These are phyloP conservation scores for Labeo calbasu DNA, from an alignment of 2,797 vertebrate genomes.

Conservation along the genomic window DNA sequence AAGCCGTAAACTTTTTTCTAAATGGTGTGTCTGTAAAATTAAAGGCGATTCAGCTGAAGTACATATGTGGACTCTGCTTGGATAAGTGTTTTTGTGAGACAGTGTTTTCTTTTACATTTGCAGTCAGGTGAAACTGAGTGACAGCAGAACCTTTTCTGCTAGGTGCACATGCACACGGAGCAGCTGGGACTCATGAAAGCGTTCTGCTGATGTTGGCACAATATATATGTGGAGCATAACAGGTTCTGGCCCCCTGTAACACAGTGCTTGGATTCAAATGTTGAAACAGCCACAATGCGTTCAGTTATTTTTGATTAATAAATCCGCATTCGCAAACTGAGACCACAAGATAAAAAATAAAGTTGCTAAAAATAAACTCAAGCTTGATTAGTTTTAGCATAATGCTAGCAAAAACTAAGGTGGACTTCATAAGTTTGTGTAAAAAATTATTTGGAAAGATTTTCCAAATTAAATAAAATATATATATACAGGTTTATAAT, in stretches of 20 bases:
- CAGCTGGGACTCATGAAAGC: conserved; percentile 26
- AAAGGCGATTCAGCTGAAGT: not conserved
- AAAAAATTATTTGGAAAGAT: not conserved
- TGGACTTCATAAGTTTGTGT: not conserved
- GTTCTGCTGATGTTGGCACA: conserved; percentile 43
- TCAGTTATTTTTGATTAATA: not conserved
- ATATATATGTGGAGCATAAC: conserved; percentile 23
- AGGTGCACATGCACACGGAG: conserved; percentile 4
- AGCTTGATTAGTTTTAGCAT: not conserved
- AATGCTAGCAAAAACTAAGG: not conserved
- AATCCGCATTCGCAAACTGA: not conserved
- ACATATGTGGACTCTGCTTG: not conserved
- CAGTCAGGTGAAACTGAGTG: conserved; percentile 32
- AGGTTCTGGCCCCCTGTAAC: not conserved
- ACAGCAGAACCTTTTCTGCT: conserved; percentile 25
- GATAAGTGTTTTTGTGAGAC: conserved; percentile 4
- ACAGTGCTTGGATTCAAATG: conserved; percentile 20
- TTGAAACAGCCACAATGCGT: not conserved
- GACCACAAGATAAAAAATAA: not conserved
- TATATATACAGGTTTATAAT: not conserved
- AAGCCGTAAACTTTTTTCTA: not conserved
- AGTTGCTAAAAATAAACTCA: not conserved
- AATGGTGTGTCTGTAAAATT: not conserved
- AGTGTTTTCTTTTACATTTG: conserved; percentile 11
- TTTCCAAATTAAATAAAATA: not conserved